Percentiles rank a stretch among this genome's conserved stretches.
These are phyloP conservation scores for Sebastes taczanowskii DNA, from an alignment of 2,797 vertebrate genomes.

Conservation along the genomic window DNA sequence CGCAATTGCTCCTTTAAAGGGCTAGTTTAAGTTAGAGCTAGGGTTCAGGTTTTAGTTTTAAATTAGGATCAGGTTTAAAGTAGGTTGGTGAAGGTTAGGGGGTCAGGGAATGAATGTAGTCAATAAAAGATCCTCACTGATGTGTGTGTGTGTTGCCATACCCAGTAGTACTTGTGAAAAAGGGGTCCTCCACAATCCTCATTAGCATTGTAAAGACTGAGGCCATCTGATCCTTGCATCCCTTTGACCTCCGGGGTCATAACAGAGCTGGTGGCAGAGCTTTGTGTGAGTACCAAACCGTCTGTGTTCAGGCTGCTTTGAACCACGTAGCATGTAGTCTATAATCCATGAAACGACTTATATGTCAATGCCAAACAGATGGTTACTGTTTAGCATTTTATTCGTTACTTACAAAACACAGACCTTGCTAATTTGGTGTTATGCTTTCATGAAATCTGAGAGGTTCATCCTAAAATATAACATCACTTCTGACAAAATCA, in stretches of 20 bases:
- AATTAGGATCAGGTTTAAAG: not conserved
- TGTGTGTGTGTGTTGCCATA: not conserved
- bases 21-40: not conserved
- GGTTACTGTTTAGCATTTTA: not conserved
- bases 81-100: not conserved
- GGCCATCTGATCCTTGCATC: conserved; percentile 41
- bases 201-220: conserved; percentile 63
- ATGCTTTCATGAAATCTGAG: not conserved
- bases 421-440: not conserved
- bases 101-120: not conserved
- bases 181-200: not conserved
- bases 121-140: not conserved
- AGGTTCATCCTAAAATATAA: not conserved
- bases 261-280: conserved; percentile 46
- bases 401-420: not conserved
- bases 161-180: not conserved
- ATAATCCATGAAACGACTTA: conserved; percentile 1
- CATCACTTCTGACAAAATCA: not conserved
- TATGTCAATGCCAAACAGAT: conserved; percentile 32
- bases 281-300: conserved; percentile 45
- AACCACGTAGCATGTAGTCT: conserved; percentile 13
- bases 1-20: not conserved
- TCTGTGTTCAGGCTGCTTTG: conserved; percentile 47
- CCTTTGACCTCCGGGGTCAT: conserved; percentile 62
- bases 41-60: not conserved